Percentiles rank a stretch among this genome's conserved stretches.
phyloP scores from a whole-genome alignment of 64 coral and sea anemone genomes.

The Astreopora myriophthalma region DNA sequence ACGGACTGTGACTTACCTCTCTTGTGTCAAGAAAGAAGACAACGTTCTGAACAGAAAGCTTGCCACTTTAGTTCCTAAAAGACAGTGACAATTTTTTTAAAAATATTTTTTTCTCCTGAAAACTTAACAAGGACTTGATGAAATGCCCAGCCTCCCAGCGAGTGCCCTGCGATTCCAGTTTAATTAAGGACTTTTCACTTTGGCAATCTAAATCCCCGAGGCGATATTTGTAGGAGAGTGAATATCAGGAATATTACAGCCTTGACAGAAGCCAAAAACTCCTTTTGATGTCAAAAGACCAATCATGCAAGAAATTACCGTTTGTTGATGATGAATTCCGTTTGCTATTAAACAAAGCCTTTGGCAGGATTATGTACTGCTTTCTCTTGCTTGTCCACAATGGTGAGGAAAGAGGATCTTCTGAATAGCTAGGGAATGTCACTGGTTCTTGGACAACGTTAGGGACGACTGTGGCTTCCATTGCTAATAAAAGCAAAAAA shows the following conservation, averaged over 20 bases:
- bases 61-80: conserved; percentile 43
- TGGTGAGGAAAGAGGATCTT: conserved; percentile 4
- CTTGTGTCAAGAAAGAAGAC: not conserved
- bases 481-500: conserved; percentile 22
- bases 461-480: conserved; percentile 19
- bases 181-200: too few relatives aligned
- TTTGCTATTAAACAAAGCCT: not conserved
- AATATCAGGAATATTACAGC: too few relatives aligned
- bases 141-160: too few relatives aligned
- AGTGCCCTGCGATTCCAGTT: too few relatives aligned
- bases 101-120: not conserved
- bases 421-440: conserved; percentile 37
- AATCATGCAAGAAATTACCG: not conserved
- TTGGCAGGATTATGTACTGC: not conserved
- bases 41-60: conserved; percentile 69
- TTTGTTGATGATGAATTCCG: not conserved
- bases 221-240: too few relatives aligned
- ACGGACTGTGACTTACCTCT: not conserved
- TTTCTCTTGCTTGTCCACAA: not conserved
- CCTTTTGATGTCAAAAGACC: not conserved
- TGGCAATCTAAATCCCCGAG: too few relatives aligned
- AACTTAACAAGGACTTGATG: too few relatives aligned
- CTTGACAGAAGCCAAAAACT: too few relatives aligned
- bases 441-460: not conserved
- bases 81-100: not conserved